Evolutionary conservation across 1,140 invertebrate genomes (phyloP).

Genomic region (Caenorhabditis inopinata): DNA sequence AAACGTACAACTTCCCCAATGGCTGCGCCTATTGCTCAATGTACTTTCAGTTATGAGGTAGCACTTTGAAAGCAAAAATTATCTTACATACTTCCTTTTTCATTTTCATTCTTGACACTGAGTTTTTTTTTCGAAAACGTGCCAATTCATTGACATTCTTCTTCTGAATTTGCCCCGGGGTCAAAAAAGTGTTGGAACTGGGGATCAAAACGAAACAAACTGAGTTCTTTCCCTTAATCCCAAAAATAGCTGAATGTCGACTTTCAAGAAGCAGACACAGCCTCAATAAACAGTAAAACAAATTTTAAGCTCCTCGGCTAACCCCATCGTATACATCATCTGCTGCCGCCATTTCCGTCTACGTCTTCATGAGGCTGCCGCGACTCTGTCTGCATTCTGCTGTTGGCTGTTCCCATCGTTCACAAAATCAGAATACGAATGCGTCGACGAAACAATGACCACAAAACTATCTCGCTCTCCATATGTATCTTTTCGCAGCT

Average conservation of each 20-base stretch:
- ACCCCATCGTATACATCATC: constrained; percentile 48
- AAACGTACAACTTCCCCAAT: constrained; percentile 13
- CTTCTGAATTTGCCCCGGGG: background rate
- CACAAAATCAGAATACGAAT: background rate
- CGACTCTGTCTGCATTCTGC: background rate
- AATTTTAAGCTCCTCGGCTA: constrained; percentile 46
- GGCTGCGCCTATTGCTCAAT: constrained; percentile 41
- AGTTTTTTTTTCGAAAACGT: background rate
- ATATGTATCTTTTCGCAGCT: constrained; percentile 43
- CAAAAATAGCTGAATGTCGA: background rate
- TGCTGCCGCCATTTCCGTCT: constrained; percentile 50
- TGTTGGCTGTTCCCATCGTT: background rate
- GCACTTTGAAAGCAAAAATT: background rate
- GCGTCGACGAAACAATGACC: constrained; percentile 7
- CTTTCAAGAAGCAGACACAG: background rate
- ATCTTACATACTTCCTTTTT: background rate
- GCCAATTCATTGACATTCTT: background rate
- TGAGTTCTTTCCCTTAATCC: background rate
- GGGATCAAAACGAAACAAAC: background rate
- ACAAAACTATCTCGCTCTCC: constrained; percentile 24
- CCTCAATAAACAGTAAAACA: background rate
- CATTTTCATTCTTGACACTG: background rate
- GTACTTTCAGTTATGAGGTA: constrained; percentile 43
- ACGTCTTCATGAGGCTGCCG: background rate
- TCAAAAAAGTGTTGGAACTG: background rate